Evolutionary conservation across 2,797 vertebrate species (phyloP), one percentile per base, ranked within the genome.

Genomic region (Pseudopleuronectes americanus): DNA sequence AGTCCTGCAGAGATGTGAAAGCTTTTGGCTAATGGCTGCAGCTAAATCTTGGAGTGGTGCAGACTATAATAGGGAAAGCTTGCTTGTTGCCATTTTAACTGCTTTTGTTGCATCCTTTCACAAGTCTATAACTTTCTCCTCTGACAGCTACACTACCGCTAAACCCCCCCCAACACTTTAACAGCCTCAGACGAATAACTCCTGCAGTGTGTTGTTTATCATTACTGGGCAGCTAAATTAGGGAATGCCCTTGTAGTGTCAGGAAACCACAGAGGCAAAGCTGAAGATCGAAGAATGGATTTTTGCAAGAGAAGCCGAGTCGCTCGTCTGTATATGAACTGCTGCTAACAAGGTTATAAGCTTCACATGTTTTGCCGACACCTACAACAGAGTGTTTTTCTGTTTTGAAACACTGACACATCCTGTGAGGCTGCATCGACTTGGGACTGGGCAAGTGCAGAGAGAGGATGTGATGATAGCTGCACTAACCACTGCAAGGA

Each of bases 1-100:
- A 24, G 58, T 22, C 33, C 65, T 63, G 28, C 3, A 71, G 67
- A 69, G 57, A 36, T 57, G 63, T 57, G 57, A 74, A 31, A 63
- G 53, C 2, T 65, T 75, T 52, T 70, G 55, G 68, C 74, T 67
- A 19, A 52, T 60, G 52, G 61, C 66, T 81, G 56, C 60, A 64
- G 51, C 66, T 79, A 53, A 57, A 64, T 47, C 59, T 49, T 64
- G 51, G n/a, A 57, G 38, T 45, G 54, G 53, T 59, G 36, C 62
- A 77, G 60, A 55, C 81, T 84, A 75, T 74, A 89, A 80, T 49
- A 77, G 71, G 81, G 14, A 78, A 79, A 26, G 47, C 64, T 61
- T 68, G 14, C 43, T 61, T 23, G 62, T 68, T 73, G 41, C 43
- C 19, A 55, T 74, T 78, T 57, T 23, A 62, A 72, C 23, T 26